These are phyloP conservation scores for Saturnia pavonia DNA, from an alignment of 2,888 invertebrate genomes.

Conservation along the genomic window DNA sequence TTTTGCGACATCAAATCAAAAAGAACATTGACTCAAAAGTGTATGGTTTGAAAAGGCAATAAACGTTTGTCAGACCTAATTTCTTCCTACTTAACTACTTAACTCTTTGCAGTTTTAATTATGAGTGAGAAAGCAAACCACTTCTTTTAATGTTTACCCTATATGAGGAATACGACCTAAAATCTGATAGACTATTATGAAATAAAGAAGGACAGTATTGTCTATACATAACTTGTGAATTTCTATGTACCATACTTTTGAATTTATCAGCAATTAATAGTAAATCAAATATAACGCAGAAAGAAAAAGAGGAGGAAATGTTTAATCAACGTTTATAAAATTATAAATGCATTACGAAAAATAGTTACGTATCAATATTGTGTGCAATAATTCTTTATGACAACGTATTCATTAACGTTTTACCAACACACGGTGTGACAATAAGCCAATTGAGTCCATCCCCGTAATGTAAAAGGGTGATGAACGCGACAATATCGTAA, in stretches of 20 bases:
- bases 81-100: no score
- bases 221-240: no score
- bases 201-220: no score
- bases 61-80: no score
- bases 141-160: background rate
- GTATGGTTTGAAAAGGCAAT: no score
- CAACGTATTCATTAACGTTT: background rate
- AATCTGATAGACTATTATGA: background rate
- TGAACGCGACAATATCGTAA: constrained; percentile 54
- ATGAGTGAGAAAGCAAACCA: background rate
- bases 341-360: no score
- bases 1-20: no score
- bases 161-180: background rate
- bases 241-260: no score
- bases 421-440: constrained; percentile 22
- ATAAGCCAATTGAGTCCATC: constrained; percentile 40
- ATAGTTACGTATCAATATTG: background rate
- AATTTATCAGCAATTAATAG: background rate
- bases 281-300: background rate
- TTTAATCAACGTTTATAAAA: background rate
- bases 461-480: constrained; percentile 46
- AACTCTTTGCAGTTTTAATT: background rate
- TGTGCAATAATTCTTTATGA: background rate
- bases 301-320: background rate
- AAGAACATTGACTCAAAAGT: no score